These are phyloP conservation scores for Tenrec ecaudatus DNA, from an alignment of 2,113 vertebrate species.

Conservation along the genomic window DNA sequence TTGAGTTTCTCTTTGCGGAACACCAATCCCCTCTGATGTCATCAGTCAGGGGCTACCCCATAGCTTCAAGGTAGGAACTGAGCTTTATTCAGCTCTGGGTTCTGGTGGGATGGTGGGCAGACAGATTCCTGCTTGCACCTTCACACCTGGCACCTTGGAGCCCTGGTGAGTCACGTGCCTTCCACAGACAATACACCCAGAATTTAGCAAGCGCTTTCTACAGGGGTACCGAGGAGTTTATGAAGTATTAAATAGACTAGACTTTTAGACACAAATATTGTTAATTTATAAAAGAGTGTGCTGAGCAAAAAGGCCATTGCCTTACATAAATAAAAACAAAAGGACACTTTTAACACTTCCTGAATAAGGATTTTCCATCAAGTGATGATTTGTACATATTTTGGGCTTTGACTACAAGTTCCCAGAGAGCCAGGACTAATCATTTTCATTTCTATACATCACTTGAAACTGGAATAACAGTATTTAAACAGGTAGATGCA, in stretches of 20 bases:
- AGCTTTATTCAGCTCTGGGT: neutral
- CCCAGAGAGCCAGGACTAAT: neutral
- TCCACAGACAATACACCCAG: neutral
- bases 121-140: neutral
- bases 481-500: neutral
- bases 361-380: neutral
- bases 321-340: conserved; percentile 17
- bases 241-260: neutral
- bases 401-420: neutral
- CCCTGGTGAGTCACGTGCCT: neutral
- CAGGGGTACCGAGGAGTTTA: neutral
- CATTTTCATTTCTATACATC: neutral
- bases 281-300: neutral
- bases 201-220: neutral
- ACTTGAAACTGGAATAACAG: neutral
- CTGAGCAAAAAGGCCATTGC: neutral
- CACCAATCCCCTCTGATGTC: neutral
- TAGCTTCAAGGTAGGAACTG: neutral
- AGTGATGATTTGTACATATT: neutral
- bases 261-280: neutral
- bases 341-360: neutral
- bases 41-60: neutral
- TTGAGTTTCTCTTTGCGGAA: neutral
- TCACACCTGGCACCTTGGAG: accelerated
- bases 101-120: neutral